Conservation (phyloP, 2,113 vertebrate species). For the Osmerus eperlanus region DNA sequence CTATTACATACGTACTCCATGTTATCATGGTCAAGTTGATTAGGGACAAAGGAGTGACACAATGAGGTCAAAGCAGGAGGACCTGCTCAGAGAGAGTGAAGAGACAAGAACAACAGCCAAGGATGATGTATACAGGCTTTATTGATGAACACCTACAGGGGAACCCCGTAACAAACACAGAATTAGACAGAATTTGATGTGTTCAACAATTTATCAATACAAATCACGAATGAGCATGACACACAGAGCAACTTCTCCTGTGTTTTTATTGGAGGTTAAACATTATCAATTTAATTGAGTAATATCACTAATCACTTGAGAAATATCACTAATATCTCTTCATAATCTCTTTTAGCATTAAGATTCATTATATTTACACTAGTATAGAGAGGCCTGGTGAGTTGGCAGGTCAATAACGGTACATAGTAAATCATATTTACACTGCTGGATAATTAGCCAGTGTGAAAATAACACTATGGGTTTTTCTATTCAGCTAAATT, state of each 20-base stretch:
- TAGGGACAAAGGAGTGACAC: conserved; percentile 6
- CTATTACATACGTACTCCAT: too few relatives aligned
- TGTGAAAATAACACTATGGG: neutral
- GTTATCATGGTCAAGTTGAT: conserved; percentile 20
- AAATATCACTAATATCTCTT: neutral
- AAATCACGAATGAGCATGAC: conserved; percentile 29
- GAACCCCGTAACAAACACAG: conserved; percentile 13
- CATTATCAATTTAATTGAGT: too few relatives aligned
- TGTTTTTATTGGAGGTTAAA: too few relatives aligned
- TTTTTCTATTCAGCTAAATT: conserved; percentile 3
- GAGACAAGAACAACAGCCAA: neutral
- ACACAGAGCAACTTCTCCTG: conserved; percentile 10
- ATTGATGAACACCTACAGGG: conserved; percentile 32
- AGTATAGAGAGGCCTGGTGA: neutral
- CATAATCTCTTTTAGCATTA: neutral
- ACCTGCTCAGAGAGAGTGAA: too few relatives aligned
- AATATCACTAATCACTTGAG: too few relatives aligned
- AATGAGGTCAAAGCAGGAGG: conserved; percentile 1
- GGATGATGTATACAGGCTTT: conserved; percentile 35
- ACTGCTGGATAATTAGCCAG: conserved; percentile 1
- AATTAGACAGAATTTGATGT: neutral
- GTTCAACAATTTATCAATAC: conserved; percentile 12
- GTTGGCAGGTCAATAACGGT: conserved; percentile 25
- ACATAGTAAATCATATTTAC: conserved; percentile 28
- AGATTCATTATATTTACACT: neutral